Evolutionary conservation across 2,113 vertebrate genomes (phyloP).

Genomic region (Chlorocebus sabaeus): DNA sequence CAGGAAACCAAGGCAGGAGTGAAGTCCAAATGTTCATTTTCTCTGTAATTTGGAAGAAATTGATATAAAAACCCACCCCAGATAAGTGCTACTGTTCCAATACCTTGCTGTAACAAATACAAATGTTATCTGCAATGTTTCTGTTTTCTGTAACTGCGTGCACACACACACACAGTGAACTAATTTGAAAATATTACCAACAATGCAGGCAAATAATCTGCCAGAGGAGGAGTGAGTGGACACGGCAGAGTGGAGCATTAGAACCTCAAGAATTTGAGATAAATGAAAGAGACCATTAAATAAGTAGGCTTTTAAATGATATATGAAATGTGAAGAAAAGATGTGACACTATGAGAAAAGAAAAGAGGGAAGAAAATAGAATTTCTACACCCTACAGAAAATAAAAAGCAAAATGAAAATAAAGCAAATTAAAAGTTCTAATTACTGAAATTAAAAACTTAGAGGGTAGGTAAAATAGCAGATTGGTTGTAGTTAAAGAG

Average conservation of each 20-base stretch:
- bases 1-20: neutral
- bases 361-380: neutral
- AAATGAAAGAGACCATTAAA: neutral
- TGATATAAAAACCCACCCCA: neutral
- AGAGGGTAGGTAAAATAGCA: neutral
- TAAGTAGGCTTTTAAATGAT: neutral
- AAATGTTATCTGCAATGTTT: neutral
- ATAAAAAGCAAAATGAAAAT: neutral
- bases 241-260: neutral
- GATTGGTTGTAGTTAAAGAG: neutral
- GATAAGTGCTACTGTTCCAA: neutral
- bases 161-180: neutral
- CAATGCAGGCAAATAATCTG: neutral
- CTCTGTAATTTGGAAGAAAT: neutral
- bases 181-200: neutral
- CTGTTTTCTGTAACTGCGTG: neutral
- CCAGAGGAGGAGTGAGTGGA: neutral
- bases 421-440: conserved; percentile 16
- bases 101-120: neutral
- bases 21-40: conserved; percentile 11
- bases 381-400: neutral
- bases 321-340: neutral
- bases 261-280: neutral
- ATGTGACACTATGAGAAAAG: neutral
- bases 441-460: neutral